Evolutionary conservation across 1,140 invertebrate genomes (phyloP).

Genomic region (Limonius californicus): DNA sequence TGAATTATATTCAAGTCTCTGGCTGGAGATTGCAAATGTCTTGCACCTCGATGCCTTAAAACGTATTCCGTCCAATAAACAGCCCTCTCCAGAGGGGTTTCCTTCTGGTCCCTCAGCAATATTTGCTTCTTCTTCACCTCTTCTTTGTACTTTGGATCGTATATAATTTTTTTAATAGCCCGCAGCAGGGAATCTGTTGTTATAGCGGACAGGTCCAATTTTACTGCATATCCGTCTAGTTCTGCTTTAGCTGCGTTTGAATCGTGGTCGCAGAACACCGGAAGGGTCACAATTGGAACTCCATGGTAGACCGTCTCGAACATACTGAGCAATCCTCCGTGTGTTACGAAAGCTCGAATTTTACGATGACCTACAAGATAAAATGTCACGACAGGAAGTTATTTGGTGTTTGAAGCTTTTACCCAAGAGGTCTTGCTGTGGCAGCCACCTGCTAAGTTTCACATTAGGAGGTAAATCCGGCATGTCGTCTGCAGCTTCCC

Average conservation of each 20-base stretch:
- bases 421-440: constrained; percentile 78
- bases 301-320: constrained; percentile 78
- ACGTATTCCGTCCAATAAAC: constrained; percentile 72
- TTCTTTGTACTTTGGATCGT: constrained; percentile 51
- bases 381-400: too few relatives aligned
- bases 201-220: constrained; percentile 52
- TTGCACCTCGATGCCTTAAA: constrained; percentile 62
- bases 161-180: constrained; percentile 55
- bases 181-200: constrained; percentile 52
- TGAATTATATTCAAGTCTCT: constrained; percentile 52
- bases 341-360: constrained; percentile 73
- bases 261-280: constrained; percentile 76
- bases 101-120: constrained; percentile 60
- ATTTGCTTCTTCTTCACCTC: constrained; percentile 54
- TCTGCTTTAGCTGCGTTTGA: constrained; percentile 72
- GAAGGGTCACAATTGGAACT: constrained; percentile 68
- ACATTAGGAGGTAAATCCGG: constrained; percentile 68
- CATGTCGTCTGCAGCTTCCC: constrained; percentile 63
- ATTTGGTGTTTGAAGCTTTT: too few relatives aligned
- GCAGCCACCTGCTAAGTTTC: constrained; percentile 68
- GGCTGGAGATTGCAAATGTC: constrained; percentile 59
- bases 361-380: constrained; percentile 62
- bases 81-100: constrained; percentile 60
- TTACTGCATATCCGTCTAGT: constrained; percentile 61
- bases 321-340: constrained; percentile 75